A percentile compares a stretch with the other conserved stretches of the same genome.
These are phyloP conservation scores for Nomada goodeniana DNA, from an alignment of 2,888 invertebrate species.

Conservation along the genomic window DNA sequence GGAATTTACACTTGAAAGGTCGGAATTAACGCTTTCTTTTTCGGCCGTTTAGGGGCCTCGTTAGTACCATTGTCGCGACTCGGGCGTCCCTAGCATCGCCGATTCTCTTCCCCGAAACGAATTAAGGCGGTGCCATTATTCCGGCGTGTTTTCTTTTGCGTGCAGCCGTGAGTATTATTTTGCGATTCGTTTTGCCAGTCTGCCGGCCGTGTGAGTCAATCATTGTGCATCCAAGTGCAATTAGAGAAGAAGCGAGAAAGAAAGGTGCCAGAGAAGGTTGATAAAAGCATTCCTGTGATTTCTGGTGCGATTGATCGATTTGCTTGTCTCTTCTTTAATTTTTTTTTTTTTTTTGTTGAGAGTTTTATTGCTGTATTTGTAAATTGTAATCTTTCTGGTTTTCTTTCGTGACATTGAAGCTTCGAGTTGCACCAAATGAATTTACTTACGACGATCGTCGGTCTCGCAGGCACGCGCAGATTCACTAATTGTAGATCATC, in stretches of 20 bases:
- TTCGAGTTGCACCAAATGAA: slow-evolving; percentile 44
- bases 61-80: slow-evolving; percentile 66
- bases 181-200: slow-evolving; percentile 23
- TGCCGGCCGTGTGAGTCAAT: slow-evolving; percentile 10
- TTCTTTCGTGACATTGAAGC: slow-evolving; percentile 7
- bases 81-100: slow-evolving; percentile 34
- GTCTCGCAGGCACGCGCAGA: slow-evolving; percentile 79
- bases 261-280: slow-evolving; percentile 14
- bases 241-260: slow-evolving; percentile 5
- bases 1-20: slow-evolving; percentile 71
- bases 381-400: background rate
- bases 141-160: slow-evolving; percentile 50
- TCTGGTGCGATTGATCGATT: background rate
- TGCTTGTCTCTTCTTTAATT: background rate
- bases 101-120: slow-evolving; percentile 52
- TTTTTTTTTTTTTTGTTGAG: no score
- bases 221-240: slow-evolving; percentile 37
- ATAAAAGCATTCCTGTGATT: slow-evolving; percentile 13
- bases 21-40: slow-evolving; percentile 64
- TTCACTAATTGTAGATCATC: slow-evolving; percentile 80
- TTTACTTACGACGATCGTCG: slow-evolving; percentile 81
- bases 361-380: background rate
- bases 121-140: slow-evolving; percentile 58
- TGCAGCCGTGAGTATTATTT: slow-evolving; percentile 45
- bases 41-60: slow-evolving; percentile 59